Evolutionary conservation across 1,140 invertebrate species (phyloP).

Genomic region (Hylaeus anthracinus): DNA sequence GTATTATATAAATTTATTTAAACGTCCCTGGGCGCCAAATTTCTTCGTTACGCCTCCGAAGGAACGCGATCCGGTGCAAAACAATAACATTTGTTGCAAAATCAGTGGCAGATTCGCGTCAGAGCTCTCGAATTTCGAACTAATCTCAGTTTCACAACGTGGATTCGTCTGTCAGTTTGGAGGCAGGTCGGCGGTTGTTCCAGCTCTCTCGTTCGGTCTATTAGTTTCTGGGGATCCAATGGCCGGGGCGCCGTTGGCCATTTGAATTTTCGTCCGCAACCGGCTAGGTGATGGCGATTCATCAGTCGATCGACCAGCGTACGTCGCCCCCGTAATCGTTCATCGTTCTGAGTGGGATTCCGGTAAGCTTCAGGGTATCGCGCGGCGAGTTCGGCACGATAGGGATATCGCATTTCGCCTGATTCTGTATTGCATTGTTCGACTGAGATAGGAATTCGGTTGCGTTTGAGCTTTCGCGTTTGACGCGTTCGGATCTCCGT

Average conservation of each 20-base stretch:
- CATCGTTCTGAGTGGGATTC: not conserved
- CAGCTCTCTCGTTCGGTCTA: not conserved
- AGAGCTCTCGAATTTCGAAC: not conserved
- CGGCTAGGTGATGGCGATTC: not conserved
- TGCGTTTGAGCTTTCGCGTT: not conserved
- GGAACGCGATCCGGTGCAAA: too few species aligned
- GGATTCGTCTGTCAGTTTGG: not conserved
- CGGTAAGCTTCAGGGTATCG: not conserved
- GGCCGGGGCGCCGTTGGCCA: not conserved
- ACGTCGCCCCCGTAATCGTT: constrained; percentile 1
- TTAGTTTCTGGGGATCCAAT: not conserved
- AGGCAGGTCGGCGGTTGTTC: not conserved
- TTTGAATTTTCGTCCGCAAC: not conserved
- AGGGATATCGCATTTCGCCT: not conserved
- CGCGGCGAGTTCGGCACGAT: not conserved
- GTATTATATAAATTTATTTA: too few species aligned
- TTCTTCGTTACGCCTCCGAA: too few species aligned
- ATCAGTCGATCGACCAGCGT: not conserved
- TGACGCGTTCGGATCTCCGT: too few species aligned
- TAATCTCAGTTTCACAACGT: not conserved
- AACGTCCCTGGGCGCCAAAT: too few species aligned
- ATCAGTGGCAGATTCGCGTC: too few species aligned
- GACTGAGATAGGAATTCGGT: constrained; percentile 4
- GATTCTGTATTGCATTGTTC: constrained; percentile 14
- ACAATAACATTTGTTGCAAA: too few species aligned